These are phyloP conservation scores for Nymphalis polychloros DNA, from an alignment of 2,888 invertebrate species.

Conservation along the genomic window DNA sequence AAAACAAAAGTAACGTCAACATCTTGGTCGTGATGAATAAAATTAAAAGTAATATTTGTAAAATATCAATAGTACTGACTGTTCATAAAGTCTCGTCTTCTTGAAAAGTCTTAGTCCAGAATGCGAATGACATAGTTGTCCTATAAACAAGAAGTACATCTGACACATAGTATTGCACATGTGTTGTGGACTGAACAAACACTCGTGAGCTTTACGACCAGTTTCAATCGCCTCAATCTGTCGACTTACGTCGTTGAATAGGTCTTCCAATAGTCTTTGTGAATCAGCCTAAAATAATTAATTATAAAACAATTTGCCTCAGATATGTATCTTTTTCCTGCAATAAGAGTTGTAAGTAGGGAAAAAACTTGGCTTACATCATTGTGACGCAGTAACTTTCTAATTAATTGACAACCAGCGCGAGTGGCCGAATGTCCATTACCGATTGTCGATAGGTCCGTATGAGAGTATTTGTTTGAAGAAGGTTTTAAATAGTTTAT, in stretches of 20 bases:
- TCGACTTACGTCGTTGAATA: constrained; percentile 89
- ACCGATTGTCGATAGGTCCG: constrained; percentile 84
- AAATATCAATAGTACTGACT: constrained; percentile 74
- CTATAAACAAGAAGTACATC: constrained; percentile 96
- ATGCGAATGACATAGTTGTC: constrained; percentile 89
- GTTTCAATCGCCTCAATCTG: constrained; percentile 88
- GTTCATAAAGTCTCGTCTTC: constrained; percentile 87
- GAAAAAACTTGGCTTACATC: constrained; percentile 77
- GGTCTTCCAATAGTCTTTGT: constrained; percentile 86
- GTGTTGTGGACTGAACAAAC: constrained; percentile 92
- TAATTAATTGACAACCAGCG: constrained; percentile 87
- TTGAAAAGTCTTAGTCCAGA: constrained; percentile 87
- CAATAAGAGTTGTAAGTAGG: constrained; percentile 1
- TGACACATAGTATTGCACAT: constrained; percentile 95
- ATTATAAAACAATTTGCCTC: not conserved
- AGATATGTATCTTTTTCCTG: not conserved
- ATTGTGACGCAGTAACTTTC: constrained; percentile 86
- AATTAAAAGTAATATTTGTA: not conserved
- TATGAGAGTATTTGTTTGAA: constrained; percentile 92
- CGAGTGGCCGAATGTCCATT: constrained; percentile 84
- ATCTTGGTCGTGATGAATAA: not conserved
- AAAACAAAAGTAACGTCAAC: not conserved
- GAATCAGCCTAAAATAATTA: constrained; percentile 82
- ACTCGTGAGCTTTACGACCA: constrained; percentile 90
- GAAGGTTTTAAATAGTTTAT: constrained; percentile 93